Percentiles rank a stretch among this genome's conserved stretches.
Evolutionary conservation across 92 coral and sea anemone species (phyloP).

Genomic region (Phenganax marumi): DNA sequence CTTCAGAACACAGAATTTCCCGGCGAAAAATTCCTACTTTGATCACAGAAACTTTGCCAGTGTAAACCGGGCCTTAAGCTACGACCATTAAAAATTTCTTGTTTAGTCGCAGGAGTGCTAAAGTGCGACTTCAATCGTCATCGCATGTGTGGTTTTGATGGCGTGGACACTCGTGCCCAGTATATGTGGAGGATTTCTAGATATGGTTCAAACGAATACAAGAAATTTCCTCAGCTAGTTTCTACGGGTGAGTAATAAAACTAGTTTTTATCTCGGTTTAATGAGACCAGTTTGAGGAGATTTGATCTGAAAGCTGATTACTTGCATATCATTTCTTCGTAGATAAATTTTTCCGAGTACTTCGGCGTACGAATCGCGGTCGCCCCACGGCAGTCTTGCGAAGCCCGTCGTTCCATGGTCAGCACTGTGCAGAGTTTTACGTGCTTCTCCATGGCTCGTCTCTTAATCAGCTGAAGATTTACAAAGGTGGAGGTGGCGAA

Average conservation of each 20-base stretch:
- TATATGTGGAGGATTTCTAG: slow-evolving; percentile 12
- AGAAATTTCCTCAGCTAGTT: not conserved
- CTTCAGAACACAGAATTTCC: too few species aligned
- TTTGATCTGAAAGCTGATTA: not conserved
- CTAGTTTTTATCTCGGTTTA: not conserved
- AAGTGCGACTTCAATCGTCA: slow-evolving; percentile 10
- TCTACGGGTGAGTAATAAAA: not conserved
- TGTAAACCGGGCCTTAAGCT: too few species aligned
- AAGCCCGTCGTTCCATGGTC: slow-evolving; percentile 17
- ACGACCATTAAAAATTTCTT: not conserved
- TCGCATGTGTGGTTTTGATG: slow-evolving; percentile 24
- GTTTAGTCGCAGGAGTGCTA: slow-evolving; percentile 17
- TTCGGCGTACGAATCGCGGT: not conserved
- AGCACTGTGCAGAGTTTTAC: slow-evolving; percentile 5
- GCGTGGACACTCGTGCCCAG: slow-evolving; percentile 2
- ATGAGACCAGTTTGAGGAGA: not conserved
- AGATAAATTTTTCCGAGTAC: slow-evolving; percentile 13
- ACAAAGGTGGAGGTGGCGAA: not conserved
- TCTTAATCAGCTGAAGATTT: slow-evolving; percentile 3
- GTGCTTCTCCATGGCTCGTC: slow-evolving; percentile 2
- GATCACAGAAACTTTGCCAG: too few species aligned
- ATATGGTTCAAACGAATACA: not conserved
- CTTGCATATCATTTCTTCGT: not conserved
- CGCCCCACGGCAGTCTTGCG: slow-evolving; percentile 6
- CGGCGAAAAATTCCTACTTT: too few species aligned